phyloP scores from a whole-genome alignment of 2,888 invertebrate species.

The Mesochorus sp. region DNA sequence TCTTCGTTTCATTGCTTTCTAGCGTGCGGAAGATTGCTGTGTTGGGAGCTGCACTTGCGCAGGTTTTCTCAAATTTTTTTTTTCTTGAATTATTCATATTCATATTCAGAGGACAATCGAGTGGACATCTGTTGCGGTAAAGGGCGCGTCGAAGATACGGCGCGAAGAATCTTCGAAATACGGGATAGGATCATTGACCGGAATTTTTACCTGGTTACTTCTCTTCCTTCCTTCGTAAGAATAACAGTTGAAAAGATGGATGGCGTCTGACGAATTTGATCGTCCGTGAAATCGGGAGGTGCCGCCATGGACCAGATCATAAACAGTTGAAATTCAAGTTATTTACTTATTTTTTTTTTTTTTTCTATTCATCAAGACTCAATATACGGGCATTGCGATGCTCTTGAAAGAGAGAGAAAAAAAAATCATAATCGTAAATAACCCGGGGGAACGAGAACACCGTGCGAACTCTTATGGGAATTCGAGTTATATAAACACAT shows the following conservation, averaged over 20 bases:
- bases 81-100: too few species aligned
- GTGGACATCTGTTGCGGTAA: too few species aligned
- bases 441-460: slow-evolving; percentile 9
- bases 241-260: neutral
- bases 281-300: slow-evolving; percentile 27
- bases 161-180: too few species aligned
- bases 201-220: too few species aligned
- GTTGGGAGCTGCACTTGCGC: too few species aligned
- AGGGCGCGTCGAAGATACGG: too few species aligned
- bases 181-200: too few species aligned
- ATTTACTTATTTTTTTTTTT: neutral
- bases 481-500: slow-evolving; percentile 2
- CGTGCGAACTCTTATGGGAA: slow-evolving; percentile 44
- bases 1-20: slow-evolving; percentile 1
- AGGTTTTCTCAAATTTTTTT: too few species aligned
- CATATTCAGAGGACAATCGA: too few species aligned
- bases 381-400: neutral
- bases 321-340: slow-evolving; percentile 13
- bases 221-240: neutral
- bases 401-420: slow-evolving; percentile 1
- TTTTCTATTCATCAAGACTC: neutral
- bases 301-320: slow-evolving; percentile 3
- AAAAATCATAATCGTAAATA: slow-evolving; percentile 38
- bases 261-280: neutral
- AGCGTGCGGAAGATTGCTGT: too few species aligned